These are phyloP conservation scores for Enteromius radiatus DNA, from an alignment of 2,797 vertebrate genomes.

Conservation along the genomic window DNA sequence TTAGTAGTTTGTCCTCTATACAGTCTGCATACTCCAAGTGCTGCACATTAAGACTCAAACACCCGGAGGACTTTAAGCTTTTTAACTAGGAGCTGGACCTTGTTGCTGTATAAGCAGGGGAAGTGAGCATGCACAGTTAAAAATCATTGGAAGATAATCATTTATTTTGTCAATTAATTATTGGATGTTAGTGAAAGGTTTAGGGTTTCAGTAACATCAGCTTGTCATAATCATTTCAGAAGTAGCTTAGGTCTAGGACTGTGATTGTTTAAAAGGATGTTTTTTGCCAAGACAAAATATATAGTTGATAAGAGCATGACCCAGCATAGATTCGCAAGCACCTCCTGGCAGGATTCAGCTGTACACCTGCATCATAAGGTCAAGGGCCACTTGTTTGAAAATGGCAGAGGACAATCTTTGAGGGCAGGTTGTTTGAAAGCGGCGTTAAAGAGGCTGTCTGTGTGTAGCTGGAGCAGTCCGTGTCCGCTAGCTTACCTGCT, in stretches of 20 bases:
- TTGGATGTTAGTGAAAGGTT: neutral
- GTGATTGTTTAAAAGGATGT: neutral
- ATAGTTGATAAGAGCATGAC: slow-evolving; percentile 4
- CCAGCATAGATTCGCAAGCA: slow-evolving; percentile 13
- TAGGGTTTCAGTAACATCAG: neutral
- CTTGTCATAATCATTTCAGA: neutral
- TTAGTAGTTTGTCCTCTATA: neutral
- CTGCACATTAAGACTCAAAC: neutral
- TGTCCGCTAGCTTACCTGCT: neutral
- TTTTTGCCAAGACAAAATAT: neutral
- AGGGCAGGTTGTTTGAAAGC: neutral
- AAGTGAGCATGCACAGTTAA: neutral
- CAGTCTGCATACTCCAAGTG: neutral
- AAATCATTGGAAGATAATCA: neutral
- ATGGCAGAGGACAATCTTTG: slow-evolving; percentile 3
- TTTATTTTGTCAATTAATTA: neutral
- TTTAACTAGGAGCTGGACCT: neutral
- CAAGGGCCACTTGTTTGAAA: slow-evolving; percentile 7
- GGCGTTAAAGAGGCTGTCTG: neutral
- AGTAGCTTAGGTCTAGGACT: neutral
- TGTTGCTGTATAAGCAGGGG: neutral
- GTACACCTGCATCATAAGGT: neutral
- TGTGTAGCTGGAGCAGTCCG: neutral
- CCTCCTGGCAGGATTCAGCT: slow-evolving; percentile 11
- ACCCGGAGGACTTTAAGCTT: neutral